Conservation (phyloP, 2,888 invertebrate genomes). For the Thyatira batis region DNA sequence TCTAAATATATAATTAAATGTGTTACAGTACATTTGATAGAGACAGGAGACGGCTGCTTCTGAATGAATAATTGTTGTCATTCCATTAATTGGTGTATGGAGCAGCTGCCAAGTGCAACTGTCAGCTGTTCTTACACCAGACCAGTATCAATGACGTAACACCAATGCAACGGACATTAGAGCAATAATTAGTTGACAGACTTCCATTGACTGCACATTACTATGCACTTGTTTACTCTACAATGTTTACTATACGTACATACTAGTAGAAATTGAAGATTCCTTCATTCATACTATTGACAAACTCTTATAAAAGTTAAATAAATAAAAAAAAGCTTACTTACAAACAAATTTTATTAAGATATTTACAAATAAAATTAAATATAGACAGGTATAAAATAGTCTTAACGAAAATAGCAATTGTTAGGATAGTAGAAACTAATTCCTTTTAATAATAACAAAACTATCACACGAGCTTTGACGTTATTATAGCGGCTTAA, state of each 20-base stretch:
- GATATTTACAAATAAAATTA: slow-evolving; percentile 58
- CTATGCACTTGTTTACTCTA: not conserved
- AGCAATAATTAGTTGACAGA: not conserved
- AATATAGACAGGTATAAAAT: slow-evolving; percentile 38
- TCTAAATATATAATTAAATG: not conserved
- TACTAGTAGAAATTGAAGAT: too few species aligned
- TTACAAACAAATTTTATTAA: slow-evolving; percentile 59
- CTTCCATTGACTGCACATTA: not conserved
- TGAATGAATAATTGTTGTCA: slow-evolving; percentile 3
- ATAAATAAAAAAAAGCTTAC: slow-evolving; percentile 28
- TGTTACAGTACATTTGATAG: not conserved
- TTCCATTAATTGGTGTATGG: not conserved
- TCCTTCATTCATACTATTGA: not conserved
- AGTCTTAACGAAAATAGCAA: slow-evolving; percentile 52
- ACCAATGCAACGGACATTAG: not conserved
- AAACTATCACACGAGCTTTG: slow-evolving; percentile 38
- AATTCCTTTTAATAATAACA: slow-evolving; percentile 6
- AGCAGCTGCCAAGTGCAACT: not conserved
- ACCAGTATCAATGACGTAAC: not conserved
- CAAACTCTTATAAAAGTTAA: not conserved
- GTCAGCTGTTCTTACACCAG: slow-evolving; percentile 1
- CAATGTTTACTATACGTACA: too few species aligned
- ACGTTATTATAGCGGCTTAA: slow-evolving; percentile 29
- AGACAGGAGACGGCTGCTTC: not conserved
- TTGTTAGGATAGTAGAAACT: slow-evolving; percentile 22